A percentile compares a stretch with the other conserved stretches of the same genome.
These are phyloP conservation scores for Andrena fulva DNA, from an alignment of 2,888 invertebrate species.

Conservation along the genomic window DNA sequence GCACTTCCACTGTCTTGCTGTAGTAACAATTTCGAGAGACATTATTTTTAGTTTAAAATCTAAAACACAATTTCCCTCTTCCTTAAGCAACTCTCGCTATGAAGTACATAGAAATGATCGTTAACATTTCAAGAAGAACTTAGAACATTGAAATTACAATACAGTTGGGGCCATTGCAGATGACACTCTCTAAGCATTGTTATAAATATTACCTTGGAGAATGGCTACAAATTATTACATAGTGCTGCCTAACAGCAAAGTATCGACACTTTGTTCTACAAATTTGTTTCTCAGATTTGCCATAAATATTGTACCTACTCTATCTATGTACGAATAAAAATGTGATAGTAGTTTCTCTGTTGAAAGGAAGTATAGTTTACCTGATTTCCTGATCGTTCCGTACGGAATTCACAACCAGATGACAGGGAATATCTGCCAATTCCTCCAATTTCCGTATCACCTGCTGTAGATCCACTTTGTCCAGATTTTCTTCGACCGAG, in stretches of 20 bases:
- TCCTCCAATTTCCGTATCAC: slow-evolving; percentile 69
- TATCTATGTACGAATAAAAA: not conserved
- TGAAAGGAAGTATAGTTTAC: slow-evolving; percentile 60
- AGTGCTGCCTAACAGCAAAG: no score
- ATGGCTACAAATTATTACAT: no score
- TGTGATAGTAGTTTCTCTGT: not conserved
- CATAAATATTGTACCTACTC: no score
- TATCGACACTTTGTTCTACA: no score
- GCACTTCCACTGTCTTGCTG: not conserved
- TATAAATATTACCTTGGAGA: no score
- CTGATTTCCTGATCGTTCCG: slow-evolving; percentile 45
- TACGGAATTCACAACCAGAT: slow-evolving; percentile 67
- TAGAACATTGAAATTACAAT: not conserved
- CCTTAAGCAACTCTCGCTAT: not conserved
- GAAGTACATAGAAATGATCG: not conserved
- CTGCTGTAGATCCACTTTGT: slow-evolving; percentile 71
- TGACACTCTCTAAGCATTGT: no score
- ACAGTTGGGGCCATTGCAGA: no score
- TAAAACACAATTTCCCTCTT: not conserved
- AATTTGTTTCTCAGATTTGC: no score
- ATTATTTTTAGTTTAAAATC: slow-evolving; percentile 1
- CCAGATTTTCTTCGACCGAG: slow-evolving; percentile 49
- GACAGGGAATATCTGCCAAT: slow-evolving; percentile 73
- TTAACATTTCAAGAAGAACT: not conserved
- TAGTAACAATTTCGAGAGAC: not conserved